These are phyloP conservation scores for Ophraella communa DNA, from an alignment of 2,888 invertebrate genomes.

Conservation along the genomic window DNA sequence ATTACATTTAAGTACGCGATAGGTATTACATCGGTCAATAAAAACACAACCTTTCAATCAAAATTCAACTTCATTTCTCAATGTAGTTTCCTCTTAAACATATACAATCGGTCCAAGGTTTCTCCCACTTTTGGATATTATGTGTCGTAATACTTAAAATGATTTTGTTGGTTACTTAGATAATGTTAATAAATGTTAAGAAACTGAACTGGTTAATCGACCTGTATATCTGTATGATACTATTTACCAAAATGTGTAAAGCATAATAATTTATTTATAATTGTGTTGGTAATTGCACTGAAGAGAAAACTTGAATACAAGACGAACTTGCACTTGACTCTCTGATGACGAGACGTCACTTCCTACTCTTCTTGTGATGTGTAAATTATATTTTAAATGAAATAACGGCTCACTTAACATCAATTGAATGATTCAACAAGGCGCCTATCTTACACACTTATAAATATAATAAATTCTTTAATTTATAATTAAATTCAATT, in stretches of 20 bases:
- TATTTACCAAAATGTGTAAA: neutral
- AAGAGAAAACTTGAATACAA: neutral
- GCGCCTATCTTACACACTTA: neutral
- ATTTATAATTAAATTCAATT: neutral
- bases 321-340: constrained; percentile 10
- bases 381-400: constrained; percentile 10
- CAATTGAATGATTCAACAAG: constrained; percentile 12
- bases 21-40: too few species aligned
- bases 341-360: neutral
- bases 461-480: neutral
- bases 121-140: too few species aligned
- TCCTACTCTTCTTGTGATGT: constrained; percentile 2
- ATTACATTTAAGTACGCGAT: too few species aligned
- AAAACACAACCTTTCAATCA: too few species aligned
- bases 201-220: too few species aligned
- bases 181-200: too few species aligned
- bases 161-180: too few species aligned
- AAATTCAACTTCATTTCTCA: too few species aligned
- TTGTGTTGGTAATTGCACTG: neutral
- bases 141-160: too few species aligned
- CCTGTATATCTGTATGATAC: too few species aligned
- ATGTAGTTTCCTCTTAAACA: too few species aligned
- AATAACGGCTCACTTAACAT: constrained; percentile 15
- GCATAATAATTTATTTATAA: neutral
- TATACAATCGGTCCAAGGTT: too few species aligned